Evolutionary conservation across 2,797 vertebrate genomes (phyloP).

Genomic region (Rhinatrema bivittatum): DNA sequence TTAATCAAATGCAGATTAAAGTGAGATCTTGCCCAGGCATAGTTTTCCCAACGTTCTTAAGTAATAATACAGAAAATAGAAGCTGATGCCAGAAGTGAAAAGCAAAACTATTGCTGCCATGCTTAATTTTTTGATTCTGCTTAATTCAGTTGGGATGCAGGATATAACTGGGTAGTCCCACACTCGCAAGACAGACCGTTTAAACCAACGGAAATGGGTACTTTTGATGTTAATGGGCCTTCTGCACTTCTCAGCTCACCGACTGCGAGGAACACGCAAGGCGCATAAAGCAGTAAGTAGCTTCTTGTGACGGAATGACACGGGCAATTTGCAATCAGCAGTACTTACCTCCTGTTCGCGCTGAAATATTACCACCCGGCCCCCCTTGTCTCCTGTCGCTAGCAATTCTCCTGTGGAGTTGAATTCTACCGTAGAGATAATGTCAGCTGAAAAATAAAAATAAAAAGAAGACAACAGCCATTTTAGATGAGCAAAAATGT

Average conservation of each 20-base stretch:
- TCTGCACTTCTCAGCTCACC: conserved; percentile 23
- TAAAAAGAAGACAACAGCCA: conserved; percentile 56
- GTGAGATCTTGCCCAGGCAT: too few species aligned
- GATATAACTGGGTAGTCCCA: too few species aligned
- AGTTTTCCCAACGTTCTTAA: too few species aligned
- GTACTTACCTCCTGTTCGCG: conserved; percentile 90
- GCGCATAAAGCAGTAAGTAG: conserved; percentile 34
- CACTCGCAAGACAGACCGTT: too few species aligned
- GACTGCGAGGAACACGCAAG: conserved; percentile 33
- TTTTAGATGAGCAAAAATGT: conserved; percentile 47
- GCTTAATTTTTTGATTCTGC: too few species aligned
- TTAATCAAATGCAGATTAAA: too few species aligned
- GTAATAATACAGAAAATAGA: too few species aligned
- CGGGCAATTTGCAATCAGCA: conserved; percentile 39
- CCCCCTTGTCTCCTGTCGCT: conserved; percentile 95
- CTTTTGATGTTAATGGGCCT: conserved; percentile 22
- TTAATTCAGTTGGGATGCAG: too few species aligned
- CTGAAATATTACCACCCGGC: conserved; percentile 94
- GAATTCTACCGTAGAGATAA: conserved; percentile 98
- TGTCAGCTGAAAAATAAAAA: conserved; percentile 83
- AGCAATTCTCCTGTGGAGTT: conserved; percentile 94
- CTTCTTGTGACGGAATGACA: conserved; percentile 44
- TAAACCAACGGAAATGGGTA: conserved; percentile 2
- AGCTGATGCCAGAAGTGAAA: too few species aligned
- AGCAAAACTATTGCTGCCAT: too few species aligned